Evolutionary conservation across 2,888 invertebrate genomes (phyloP), one percentile per base, ranked within the genome.

Genomic region (Ormyrus labotus): DNA sequence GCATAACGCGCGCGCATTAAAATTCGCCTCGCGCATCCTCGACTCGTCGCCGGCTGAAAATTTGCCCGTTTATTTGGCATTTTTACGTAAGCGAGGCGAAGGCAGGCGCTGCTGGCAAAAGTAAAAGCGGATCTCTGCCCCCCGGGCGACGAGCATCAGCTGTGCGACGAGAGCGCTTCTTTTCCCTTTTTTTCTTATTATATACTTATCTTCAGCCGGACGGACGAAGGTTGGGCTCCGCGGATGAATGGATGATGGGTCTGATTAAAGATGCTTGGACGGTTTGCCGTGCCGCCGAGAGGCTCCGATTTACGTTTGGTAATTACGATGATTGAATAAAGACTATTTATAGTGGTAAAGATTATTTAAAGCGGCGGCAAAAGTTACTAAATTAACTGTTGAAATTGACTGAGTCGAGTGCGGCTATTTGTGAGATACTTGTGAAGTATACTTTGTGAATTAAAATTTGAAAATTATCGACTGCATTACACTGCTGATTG

Each of bases 111-210:
- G 51, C 63, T 13, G 5, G 61, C 53, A 80, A 80, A 74, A 80
- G 69, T 70, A 80, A 75, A 75, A 80, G 75, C 68, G 63, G 53
- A 80, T 19, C 19, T 65, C 61, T 57, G 50, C 48, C 75, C 73
- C 5, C 13, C 19, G 65, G 72, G 67, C 63, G 51, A 55, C 68
- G 51, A 61, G n/a, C 19, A 34, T 61, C 72, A 55, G 13, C 9
- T 68, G 63, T 64, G 5, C 64, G 19, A 60, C 57, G 51, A 73
- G 53, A 64, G 63, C 34, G 9, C 47, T 5, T 34, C 50, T 53
- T 34, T 71, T 10, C 45, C 50, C 53, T 60, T 34, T 58, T 55
- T 34, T 34, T 55, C n/a, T n/a, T 13, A 34, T n/a, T 13, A 34
- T 19, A 19, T 19, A 19, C 9, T 55, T 34, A 2, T 45, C 19